Conservation (phyloP, 2,113 vertebrate species). For the Pseudopodoces humilis region DNA sequence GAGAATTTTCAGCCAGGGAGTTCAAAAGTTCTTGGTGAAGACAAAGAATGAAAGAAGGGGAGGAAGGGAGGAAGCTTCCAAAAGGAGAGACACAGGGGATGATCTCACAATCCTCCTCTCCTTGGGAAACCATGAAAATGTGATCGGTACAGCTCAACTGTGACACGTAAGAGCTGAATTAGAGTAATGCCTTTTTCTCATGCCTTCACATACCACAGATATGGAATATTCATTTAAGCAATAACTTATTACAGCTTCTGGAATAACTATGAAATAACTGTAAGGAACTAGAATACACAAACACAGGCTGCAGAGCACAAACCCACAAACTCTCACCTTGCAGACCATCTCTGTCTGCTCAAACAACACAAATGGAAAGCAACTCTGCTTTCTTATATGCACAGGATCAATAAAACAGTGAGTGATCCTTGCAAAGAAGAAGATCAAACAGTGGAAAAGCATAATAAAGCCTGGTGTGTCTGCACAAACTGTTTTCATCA, state of each 20-base stretch:
- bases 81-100: not conserved
- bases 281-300: not conserved
- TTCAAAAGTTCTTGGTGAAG: not conserved
- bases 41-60: not conserved
- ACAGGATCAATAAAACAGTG: not conserved
- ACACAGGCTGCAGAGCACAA: not conserved
- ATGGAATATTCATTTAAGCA: not conserved
- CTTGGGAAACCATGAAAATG: not conserved
- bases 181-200: not conserved
- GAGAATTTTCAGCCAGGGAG: not conserved
- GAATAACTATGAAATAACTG: not conserved
- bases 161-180: not conserved
- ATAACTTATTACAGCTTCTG: not conserved
- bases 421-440: conserved; percentile 6
- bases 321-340: not conserved
- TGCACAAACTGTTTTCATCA: conserved; percentile 15
- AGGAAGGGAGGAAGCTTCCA: not conserved
- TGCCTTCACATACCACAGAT: not conserved
- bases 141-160: not conserved
- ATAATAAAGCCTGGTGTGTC: not conserved
- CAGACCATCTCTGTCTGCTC: not conserved
- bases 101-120: not conserved
- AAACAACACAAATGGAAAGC: not conserved
- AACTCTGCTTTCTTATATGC: not conserved
- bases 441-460: conserved; percentile 23